Percentiles rank a stretch among this genome's conserved stretches.
phyloP scores from a whole-genome alignment of 2,888 invertebrate genomes.

The Coelogynopora nodosa region DNA sequence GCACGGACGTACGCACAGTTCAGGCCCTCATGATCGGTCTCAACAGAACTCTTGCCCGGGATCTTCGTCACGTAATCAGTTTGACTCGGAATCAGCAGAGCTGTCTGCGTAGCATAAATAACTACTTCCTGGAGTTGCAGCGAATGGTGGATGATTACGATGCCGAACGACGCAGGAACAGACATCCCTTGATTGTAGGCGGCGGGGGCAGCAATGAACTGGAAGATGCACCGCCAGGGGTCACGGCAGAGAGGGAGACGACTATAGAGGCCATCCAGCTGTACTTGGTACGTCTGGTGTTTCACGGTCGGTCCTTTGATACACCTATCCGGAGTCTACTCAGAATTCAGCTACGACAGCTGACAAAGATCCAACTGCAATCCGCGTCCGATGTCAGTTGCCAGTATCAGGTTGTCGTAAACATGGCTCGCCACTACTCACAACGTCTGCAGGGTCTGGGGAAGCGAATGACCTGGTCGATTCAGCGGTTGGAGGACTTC shows the following conservation, averaged over 20 bases:
- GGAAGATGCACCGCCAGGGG: background rate
- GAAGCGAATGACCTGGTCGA: background rate
- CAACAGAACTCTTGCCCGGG: background rate
- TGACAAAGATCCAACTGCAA: background rate
- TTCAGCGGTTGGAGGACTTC: background rate
- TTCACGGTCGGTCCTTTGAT: background rate
- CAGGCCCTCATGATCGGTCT: background rate
- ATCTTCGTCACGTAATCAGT: background rate
- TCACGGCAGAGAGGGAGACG: background rate
- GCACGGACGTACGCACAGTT: background rate
- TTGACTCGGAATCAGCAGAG: background rate
- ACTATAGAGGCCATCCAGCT: background rate
- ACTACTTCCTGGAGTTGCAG: background rate
- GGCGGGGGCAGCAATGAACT: background rate
- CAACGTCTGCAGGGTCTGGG: background rate
- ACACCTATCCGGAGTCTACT: background rate
- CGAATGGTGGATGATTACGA: slow-evolving; percentile 10
- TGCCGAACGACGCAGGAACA: background rate
- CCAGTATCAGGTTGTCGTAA: background rate
- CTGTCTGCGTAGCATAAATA: background rate
- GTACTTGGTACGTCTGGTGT: background rate
- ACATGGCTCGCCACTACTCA: background rate
- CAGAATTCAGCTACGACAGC: background rate
- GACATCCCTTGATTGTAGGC: background rate
- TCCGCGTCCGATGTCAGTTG: background rate